Conservation (phyloP, 2,797 vertebrate species). For the Mus minutoides region DNA sequence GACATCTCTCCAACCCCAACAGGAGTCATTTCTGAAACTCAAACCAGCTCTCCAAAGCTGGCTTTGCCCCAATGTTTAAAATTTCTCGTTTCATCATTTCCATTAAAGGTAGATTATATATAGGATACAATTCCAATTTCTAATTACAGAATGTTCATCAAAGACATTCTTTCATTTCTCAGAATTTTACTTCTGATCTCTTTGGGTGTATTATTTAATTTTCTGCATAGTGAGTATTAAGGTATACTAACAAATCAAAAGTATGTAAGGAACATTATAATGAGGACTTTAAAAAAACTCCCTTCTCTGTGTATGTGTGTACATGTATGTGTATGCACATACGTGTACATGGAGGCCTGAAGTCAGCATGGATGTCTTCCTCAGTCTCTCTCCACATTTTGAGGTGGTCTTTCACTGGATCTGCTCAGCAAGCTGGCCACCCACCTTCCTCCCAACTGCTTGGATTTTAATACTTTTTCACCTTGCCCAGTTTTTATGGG, state of each 20-base stretch:
- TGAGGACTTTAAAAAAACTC: not conserved
- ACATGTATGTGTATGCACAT: not conserved
- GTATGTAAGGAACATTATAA: not conserved
- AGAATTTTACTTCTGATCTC: not conserved
- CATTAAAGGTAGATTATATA: not conserved
- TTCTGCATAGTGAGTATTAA: not conserved
- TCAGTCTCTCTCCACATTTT: not conserved
- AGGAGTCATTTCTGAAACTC: not conserved
- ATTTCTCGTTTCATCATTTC: not conserved
- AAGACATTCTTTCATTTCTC: not conserved
- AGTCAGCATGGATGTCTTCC: not conserved
- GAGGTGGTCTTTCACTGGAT: not conserved
- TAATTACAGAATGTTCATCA: not conserved
- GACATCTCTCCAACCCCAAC: not conserved
- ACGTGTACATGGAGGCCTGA: not conserved
- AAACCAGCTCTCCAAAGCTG: not conserved
- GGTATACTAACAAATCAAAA: not conserved
- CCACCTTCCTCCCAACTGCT: not conserved
- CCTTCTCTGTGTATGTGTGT: not conserved
- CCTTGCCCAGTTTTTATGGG: not conserved
- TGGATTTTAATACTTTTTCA: not conserved
- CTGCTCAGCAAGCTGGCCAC: not conserved
- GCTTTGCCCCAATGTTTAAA: not conserved
- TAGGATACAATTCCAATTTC: not conserved
- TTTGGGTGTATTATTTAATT: not conserved